Percentiles rank a stretch among this genome's conserved stretches.
Conservation (phyloP, 2,888 invertebrate genomes). For the Ophraella communa region DNA sequence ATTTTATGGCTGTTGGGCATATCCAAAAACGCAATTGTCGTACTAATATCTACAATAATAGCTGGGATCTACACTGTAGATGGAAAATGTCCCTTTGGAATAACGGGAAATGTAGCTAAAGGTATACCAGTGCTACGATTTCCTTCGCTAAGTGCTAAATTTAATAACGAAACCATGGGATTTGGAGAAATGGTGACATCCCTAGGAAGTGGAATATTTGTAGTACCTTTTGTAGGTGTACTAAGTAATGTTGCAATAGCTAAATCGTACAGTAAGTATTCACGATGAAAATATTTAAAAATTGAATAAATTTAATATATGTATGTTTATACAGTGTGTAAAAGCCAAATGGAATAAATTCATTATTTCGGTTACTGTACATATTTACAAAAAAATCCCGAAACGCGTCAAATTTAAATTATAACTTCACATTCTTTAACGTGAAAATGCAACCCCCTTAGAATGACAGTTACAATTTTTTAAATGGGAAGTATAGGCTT, state of each 20-base stretch:
- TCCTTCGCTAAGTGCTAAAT: conserved; percentile 70
- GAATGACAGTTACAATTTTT: no score
- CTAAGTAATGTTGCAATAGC: conserved; percentile 94
- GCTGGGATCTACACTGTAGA: conserved; percentile 38
- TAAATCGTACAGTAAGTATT: conserved; percentile 84
- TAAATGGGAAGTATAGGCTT: no score
- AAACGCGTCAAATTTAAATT: no score
- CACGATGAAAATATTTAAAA: not conserved
- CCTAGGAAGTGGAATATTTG: conserved; percentile 78
- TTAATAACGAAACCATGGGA: conserved; percentile 67
- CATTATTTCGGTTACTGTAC: no score
- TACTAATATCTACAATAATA: conserved; percentile 66
- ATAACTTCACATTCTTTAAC: no score
- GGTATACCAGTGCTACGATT: conserved; percentile 67
- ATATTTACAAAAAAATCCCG: no score
- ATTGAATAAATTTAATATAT: no score
- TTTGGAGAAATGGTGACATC: conserved; percentile 73
- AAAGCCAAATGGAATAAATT: no score
- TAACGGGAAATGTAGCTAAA: conserved; percentile 65
- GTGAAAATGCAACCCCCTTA: no score
- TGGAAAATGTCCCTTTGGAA: conserved; percentile 67
- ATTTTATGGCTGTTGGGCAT: conserved; percentile 77
- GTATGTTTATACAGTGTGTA: no score
- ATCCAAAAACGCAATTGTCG: conserved; percentile 79
- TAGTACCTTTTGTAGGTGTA: conserved; percentile 86